Percentiles rank a stretch among this genome's conserved stretches.
Conservation (phyloP, 2,888 invertebrate species). For the Emmelina monodactyla region DNA sequence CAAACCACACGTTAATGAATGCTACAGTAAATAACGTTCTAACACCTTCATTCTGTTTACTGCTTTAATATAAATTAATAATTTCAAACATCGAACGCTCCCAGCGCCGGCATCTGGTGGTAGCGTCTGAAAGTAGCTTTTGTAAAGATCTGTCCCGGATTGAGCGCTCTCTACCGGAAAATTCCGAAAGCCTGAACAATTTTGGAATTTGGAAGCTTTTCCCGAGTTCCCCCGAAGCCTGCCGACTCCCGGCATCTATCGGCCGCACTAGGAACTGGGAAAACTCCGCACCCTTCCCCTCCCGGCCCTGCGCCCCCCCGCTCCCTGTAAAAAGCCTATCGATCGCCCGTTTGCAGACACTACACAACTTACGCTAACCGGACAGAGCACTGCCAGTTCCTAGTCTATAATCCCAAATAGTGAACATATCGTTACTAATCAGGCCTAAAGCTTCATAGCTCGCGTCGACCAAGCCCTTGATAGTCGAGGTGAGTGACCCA, state of each 20-base stretch:
- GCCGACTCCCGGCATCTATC: conserved; percentile 42
- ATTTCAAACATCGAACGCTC: too few relatives aligned
- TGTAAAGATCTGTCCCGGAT: too few relatives aligned
- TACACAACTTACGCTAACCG: conserved; percentile 45
- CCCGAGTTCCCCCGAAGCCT: conserved; percentile 21
- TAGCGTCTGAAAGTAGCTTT: too few relatives aligned
- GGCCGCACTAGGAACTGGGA: conserved; percentile 30
- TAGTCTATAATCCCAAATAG: conserved; percentile 29
- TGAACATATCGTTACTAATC: conserved; percentile 21
- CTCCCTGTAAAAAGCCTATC: conserved; percentile 36
- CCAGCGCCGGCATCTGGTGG: too few relatives aligned
- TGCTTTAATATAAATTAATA: too few relatives aligned
- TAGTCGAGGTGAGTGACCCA: conserved; percentile 32
- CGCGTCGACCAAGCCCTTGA: neutral
- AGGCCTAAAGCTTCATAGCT: conserved; percentile 25
- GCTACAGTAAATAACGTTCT: too few relatives aligned
- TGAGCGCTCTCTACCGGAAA: neutral
- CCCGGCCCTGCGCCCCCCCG: conserved; percentile 21
- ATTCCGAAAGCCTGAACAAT: neutral
- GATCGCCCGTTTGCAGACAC: conserved; percentile 36
- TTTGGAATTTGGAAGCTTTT: too few relatives aligned
- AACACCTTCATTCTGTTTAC: too few relatives aligned
- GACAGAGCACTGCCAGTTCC: conserved; percentile 35
- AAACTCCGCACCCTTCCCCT: too few relatives aligned
- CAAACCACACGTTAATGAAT: too few relatives aligned